phyloP scores from a whole-genome alignment of 2,113 vertebrate genomes.

The Nesoenas mayeri region DNA sequence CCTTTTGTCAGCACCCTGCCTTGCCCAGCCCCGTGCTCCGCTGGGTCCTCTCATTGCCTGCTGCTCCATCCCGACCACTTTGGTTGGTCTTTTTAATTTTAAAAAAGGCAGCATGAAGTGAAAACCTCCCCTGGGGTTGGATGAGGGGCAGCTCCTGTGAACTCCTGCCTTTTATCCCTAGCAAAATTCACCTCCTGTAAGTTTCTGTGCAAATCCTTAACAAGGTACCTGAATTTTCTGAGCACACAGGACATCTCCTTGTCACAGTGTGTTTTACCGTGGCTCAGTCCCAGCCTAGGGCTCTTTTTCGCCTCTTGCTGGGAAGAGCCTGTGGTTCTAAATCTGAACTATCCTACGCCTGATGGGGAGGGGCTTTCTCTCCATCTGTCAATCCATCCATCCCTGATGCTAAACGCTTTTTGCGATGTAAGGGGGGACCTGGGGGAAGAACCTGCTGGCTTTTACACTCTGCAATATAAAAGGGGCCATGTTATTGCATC shows the following conservation, averaged over 20 bases:
- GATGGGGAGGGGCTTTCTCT: background rate
- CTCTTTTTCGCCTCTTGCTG: background rate
- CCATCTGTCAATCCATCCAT: background rate
- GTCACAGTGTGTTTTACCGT: rapidly evolving
- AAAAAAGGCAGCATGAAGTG: rapidly evolving
- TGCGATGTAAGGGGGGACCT: background rate
- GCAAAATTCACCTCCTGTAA: background rate
- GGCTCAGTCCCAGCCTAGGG: background rate
- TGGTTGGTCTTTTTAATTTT: background rate
- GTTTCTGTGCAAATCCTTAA: background rate
- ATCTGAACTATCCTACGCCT: background rate
- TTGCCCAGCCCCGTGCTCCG: background rate
- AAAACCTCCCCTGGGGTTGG: background rate
- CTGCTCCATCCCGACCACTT: background rate
- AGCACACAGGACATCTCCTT: rapidly evolving
- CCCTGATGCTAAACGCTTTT: background rate
- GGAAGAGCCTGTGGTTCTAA: background rate
- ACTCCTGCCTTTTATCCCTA: background rate
- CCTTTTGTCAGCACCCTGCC: background rate
- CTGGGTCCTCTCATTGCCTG: background rate
- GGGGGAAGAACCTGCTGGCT: background rate
- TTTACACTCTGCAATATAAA: slow-evolving; percentile 48
- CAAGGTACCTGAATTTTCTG: background rate
- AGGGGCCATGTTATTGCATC: slow-evolving; percentile 68
- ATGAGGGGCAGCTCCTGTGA: background rate